Percentiles rank a stretch among this genome's conserved stretches.
These are phyloP conservation scores for Rhineura floridana DNA, from an alignment of 2,113 vertebrate genomes.

Conservation along the genomic window DNA sequence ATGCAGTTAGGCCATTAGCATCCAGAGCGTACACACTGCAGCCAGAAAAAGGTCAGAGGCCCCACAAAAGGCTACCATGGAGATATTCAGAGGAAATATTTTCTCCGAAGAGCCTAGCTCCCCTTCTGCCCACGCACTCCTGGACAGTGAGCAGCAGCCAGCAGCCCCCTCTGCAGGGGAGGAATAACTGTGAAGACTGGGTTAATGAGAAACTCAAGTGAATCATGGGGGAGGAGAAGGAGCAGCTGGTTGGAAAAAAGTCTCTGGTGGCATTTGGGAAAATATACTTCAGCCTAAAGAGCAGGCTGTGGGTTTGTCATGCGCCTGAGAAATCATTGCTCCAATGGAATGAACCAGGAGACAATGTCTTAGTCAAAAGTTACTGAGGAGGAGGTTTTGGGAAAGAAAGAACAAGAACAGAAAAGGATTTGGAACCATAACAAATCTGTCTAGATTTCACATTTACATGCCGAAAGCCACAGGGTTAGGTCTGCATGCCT, in stretches of 20 bases:
- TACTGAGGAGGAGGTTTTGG: not conserved
- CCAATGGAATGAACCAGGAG: not conserved
- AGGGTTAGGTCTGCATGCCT: not conserved
- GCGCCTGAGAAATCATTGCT: constrained; percentile 16
- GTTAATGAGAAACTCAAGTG: constrained; percentile 11
- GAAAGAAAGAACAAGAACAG: not conserved
- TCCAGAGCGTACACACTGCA: not conserved
- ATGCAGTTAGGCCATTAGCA: not conserved
- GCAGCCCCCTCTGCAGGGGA: not conserved
- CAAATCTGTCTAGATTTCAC: not conserved
- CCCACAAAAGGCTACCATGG: not conserved
- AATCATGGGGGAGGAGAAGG: not conserved
- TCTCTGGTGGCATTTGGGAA: not conserved
- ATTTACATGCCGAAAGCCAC: not conserved
- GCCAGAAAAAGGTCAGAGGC: not conserved
- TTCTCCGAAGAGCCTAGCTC: no score
- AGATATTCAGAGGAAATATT: not conserved
- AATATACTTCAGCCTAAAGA: not conserved
- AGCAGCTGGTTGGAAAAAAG: not conserved
- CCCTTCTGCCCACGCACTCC: not conserved
- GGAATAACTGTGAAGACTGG: not conserved
- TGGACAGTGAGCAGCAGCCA: not conserved
- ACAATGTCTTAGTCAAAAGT: not conserved
- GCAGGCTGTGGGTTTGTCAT: not conserved
- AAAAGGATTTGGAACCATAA: not conserved